Conservation (phyloP, 2,113 vertebrate species). For the Taxidea taxus region DNA sequence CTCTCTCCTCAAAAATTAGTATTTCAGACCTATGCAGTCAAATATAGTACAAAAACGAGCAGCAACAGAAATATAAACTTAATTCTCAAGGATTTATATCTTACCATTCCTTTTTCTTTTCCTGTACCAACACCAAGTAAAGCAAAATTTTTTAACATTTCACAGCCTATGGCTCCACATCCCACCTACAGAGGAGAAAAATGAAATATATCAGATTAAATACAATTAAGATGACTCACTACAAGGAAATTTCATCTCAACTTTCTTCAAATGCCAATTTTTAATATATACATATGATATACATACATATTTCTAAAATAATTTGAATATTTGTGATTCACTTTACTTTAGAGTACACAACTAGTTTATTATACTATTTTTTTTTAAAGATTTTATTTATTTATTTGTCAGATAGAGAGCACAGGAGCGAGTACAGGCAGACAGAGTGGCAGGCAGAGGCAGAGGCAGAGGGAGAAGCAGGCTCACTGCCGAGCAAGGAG, state of each 20-base stretch:
- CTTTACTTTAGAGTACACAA: constrained; percentile 40
- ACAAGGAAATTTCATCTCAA: not conserved
- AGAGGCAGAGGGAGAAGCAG: too few relatives aligned
- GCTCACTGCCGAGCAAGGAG: too few relatives aligned
- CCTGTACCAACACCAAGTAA: constrained; percentile 93
- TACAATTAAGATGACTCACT: not conserved
- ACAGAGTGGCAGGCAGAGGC: too few relatives aligned
- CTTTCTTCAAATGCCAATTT: not conserved
- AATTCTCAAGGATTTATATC: constrained; percentile 22
- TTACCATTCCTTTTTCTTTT: constrained; percentile 85
- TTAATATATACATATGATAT: not conserved
- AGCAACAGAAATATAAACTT: not conserved
- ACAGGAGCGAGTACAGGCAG: too few relatives aligned
- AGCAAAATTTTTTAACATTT: constrained; percentile 99
- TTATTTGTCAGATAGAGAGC: too few relatives aligned
- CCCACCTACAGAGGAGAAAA: constrained; percentile 88
- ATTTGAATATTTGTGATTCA: not conserved
- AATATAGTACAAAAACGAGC: not conserved
- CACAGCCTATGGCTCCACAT: constrained; percentile 98
- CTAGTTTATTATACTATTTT: not conserved
- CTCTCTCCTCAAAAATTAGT: not conserved
- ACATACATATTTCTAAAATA: constrained; percentile 14
- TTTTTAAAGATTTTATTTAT: too few relatives aligned
- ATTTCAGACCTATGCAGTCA: not conserved
- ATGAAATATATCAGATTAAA: not conserved